Percentiles rank a stretch among this genome's conserved stretches.
Evolutionary conservation across 1,140 invertebrate genomes (phyloP).

Genomic region (Cydia fagiglandana): DNA sequence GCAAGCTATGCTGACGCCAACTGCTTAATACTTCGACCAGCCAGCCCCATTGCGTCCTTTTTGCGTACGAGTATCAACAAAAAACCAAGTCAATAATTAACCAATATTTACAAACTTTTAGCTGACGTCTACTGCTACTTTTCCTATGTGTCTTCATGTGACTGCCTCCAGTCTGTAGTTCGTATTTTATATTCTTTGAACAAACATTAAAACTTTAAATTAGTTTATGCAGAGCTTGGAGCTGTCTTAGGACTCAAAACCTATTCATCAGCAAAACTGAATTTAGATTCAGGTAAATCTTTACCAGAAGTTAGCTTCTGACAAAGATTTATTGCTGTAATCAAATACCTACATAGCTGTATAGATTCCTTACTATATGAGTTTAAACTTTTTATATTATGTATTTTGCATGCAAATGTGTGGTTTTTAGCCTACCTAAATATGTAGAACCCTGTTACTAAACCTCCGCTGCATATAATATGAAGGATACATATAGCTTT

Average conservation of each 20-base stretch:
- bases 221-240: background rate
- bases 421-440: background rate
- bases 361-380: too few species aligned
- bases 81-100: too few species aligned
- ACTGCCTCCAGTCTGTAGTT: background rate
- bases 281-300: background rate
- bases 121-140: too few species aligned
- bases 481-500: too few species aligned
- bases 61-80: too few species aligned
- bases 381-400: too few species aligned
- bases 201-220: constrained; percentile 6
- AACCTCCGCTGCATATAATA: too few species aligned
- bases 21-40: too few species aligned
- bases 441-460: too few species aligned
- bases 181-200: constrained; percentile 10
- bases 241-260: background rate
- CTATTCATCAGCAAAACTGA: background rate
- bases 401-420: background rate
- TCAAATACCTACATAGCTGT: background rate
- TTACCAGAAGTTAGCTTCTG: background rate
- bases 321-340: background rate
- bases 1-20: too few species aligned
- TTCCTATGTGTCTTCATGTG: background rate
- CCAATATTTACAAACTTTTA: too few species aligned
- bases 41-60: too few species aligned